Conservation (phyloP, 2,888 invertebrate genomes). For the Phortica magna region DNA sequence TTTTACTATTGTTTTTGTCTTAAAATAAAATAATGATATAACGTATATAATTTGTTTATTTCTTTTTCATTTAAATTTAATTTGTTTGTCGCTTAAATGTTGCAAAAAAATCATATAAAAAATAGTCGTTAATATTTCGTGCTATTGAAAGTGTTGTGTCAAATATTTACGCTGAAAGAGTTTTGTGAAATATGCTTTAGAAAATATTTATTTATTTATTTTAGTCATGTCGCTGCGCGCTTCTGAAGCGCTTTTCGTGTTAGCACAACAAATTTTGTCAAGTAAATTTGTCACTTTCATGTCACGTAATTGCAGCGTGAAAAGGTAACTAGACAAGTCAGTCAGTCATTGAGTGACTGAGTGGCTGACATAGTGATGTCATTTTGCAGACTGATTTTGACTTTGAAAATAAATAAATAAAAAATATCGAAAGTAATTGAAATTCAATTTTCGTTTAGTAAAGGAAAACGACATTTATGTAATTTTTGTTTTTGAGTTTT, state of each 20-base stretch:
- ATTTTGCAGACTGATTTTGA: slow-evolving; percentile 7
- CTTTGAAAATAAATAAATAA: not conserved
- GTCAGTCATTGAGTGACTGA: not conserved
- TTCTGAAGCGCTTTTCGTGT: not conserved
- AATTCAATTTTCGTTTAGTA: not conserved
- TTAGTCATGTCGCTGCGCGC: not conserved
- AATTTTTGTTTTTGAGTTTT: not conserved
- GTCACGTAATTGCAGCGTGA: slow-evolving; percentile 24
- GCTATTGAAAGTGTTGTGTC: too few species aligned
- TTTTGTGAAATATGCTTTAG: not conserved
- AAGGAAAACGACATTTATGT: not conserved
- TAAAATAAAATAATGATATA: too few species aligned
- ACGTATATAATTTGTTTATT: too few species aligned
- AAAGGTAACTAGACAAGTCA: slow-evolving; percentile 16
- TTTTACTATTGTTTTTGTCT: too few species aligned
- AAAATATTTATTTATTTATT: slow-evolving; percentile 19
- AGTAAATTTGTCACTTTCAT: slow-evolving; percentile 24
- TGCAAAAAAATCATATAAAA: too few species aligned
- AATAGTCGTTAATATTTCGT: too few species aligned
- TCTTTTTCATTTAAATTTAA: too few species aligned
- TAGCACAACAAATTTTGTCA: not conserved
- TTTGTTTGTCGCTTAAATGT: too few species aligned
- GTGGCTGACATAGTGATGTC: not conserved
- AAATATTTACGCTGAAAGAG: too few species aligned
- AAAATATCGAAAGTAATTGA: not conserved